Conservation (phyloP, 2,113 vertebrate species). For the Pachyramphus minor region DNA sequence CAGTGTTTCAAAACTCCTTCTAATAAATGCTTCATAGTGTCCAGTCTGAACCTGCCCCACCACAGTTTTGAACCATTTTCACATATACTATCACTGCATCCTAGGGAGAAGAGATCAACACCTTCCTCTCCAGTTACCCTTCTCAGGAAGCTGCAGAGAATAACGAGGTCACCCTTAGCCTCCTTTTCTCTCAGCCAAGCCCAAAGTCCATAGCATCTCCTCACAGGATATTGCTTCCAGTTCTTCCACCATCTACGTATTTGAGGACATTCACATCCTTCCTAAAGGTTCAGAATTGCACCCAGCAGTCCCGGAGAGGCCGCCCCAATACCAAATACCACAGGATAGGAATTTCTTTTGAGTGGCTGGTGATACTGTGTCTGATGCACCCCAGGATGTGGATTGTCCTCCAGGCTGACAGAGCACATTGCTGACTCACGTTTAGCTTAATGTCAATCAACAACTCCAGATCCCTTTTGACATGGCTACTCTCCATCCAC, state of each 20-base stretch:
- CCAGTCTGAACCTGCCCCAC: not conserved
- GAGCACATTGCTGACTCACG: not conserved
- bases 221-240: not conserved
- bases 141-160: not conserved
- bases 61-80: not conserved
- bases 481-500: not conserved
- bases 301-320: not conserved
- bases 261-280: not conserved
- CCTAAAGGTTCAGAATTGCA: not conserved
- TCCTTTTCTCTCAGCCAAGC: not conserved
- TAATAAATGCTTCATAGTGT: not conserved
- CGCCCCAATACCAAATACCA: accelerated
- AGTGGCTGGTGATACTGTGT: accelerated
- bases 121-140: not conserved
- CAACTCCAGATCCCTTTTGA: not conserved
- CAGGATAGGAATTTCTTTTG: accelerated
- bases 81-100: accelerated
- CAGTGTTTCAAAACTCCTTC: not conserved
- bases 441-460: not conserved
- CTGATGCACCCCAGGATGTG: not conserved
- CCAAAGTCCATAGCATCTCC: not conserved
- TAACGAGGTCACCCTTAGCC: not conserved
- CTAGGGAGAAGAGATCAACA: not conserved
- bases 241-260: not conserved
- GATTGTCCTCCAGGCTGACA: not conserved